Evolutionary conservation across 1,140 invertebrate genomes (phyloP).

Genomic region (Danaus melanippus): DNA sequence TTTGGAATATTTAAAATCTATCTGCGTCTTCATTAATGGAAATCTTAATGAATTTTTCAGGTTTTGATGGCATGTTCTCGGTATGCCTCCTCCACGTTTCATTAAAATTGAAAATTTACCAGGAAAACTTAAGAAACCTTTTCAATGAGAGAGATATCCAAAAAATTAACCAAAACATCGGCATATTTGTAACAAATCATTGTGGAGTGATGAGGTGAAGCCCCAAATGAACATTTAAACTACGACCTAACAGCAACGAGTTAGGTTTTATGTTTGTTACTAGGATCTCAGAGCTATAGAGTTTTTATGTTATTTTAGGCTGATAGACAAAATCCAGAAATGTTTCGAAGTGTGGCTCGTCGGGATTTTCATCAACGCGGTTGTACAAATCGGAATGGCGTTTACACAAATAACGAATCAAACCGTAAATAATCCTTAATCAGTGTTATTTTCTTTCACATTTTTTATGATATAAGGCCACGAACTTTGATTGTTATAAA

Average conservation of each 20-base stretch:
- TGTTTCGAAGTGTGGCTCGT: slow-evolving; percentile 28
- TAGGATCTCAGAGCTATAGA: neutral
- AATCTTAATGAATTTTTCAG: slow-evolving; percentile 14
- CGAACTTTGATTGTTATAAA: no score
- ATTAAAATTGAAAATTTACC: slow-evolving; percentile 23
- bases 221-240: neutral
- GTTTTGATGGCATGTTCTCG: slow-evolving; percentile 25
- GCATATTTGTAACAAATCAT: slow-evolving; percentile 21
- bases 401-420: slow-evolving; percentile 19
- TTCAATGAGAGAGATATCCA: slow-evolving; percentile 15
- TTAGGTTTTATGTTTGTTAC: no score
- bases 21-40: no score
- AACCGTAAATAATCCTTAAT: neutral
- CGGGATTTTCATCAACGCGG: slow-evolving; percentile 19
- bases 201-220: slow-evolving; percentile 19
- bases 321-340: slow-evolving; percentile 19
- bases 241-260: no score
- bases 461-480: no score
- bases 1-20: neutral
- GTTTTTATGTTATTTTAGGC: slow-evolving; percentile 18
- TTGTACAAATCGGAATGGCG: slow-evolving; percentile 24
- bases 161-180: slow-evolving; percentile 18
- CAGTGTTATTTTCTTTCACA: no score
- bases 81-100: slow-evolving; percentile 23
- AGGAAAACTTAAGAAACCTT: slow-evolving; percentile 16